Conservation (phyloP, 2,888 invertebrate genomes). For the Spisula solida region DNA sequence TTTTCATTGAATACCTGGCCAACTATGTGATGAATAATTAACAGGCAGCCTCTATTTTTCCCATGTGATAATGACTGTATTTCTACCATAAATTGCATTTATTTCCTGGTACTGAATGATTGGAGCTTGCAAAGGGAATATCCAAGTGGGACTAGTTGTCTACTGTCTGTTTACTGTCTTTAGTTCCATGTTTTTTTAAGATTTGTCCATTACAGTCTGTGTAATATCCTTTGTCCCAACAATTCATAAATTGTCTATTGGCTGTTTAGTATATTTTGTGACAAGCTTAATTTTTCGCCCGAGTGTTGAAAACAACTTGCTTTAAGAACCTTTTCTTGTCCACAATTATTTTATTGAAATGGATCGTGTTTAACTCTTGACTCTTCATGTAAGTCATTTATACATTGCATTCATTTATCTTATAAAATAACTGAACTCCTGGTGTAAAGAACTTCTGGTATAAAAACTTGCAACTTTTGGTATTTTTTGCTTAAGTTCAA, state of each 20-base stretch:
- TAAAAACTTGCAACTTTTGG: no score
- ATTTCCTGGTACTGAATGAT: slow-evolving; percentile 48
- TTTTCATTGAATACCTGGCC: slow-evolving; percentile 46
- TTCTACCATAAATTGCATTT: slow-evolving; percentile 67
- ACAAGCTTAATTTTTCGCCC: no score
- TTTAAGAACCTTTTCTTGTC: no score
- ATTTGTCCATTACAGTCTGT: slow-evolving; percentile 8
- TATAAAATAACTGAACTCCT: no score
- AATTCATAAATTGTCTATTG: no score
- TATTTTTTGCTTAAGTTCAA: neutral
- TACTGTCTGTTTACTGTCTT: slow-evolving; percentile 20
- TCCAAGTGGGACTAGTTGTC: slow-evolving; percentile 27
- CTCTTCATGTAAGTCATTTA: no score
- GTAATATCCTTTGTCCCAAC: neutral
- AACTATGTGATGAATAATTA: slow-evolving; percentile 61
- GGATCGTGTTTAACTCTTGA: no score
- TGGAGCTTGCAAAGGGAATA: slow-evolving; percentile 45
- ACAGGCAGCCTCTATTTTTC: slow-evolving; percentile 58
- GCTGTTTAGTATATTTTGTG: no score
- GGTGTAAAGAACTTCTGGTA: no score
- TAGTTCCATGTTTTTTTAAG: neutral
- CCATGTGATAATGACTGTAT: slow-evolving; percentile 61
- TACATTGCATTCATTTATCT: no score
- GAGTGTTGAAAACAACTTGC: no score
- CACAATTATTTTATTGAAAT: no score